Evolutionary conservation across 2,888 invertebrate species (phyloP).

Genomic region (Myopa testacea): DNA sequence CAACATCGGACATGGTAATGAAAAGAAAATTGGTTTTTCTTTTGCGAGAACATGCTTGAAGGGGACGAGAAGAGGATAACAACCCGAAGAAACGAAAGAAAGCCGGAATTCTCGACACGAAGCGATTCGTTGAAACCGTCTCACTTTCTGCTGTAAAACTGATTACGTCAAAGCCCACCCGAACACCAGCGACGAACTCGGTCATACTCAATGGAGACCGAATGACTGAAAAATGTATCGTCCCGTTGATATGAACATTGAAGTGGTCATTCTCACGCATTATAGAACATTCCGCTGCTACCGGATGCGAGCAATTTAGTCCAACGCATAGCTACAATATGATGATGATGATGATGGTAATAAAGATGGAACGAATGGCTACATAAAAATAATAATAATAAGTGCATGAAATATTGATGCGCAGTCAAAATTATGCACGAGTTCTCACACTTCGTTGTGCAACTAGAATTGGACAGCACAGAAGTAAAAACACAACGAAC

Average conservation of each 20-base stretch:
- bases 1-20: too few relatives aligned
- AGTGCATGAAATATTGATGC: too few relatives aligned
- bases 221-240: slow-evolving; percentile 42
- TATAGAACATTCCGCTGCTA: not conserved
- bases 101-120: too few relatives aligned
- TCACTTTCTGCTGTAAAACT: slow-evolving; percentile 18
- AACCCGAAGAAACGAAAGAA: too few relatives aligned
- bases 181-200: slow-evolving; percentile 25
- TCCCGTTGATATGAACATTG: not conserved
- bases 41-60: too few relatives aligned
- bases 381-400: too few relatives aligned
- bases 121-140: not conserved
- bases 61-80: too few relatives aligned
- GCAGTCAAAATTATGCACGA: slow-evolving; percentile 1
- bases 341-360: not conserved
- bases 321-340: slow-evolving; percentile 21
- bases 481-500: slow-evolving; percentile 4
- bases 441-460: not conserved
- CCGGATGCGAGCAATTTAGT: slow-evolving; percentile 29
- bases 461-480: slow-evolving; percentile 10
- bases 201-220: slow-evolving; percentile 37
- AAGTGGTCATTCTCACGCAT: not conserved
- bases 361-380: not conserved
- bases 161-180: slow-evolving; percentile 49
- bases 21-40: too few relatives aligned